Conservation (phyloP, 2,113 vertebrate genomes). For the Lampris megalopsis region DNA sequence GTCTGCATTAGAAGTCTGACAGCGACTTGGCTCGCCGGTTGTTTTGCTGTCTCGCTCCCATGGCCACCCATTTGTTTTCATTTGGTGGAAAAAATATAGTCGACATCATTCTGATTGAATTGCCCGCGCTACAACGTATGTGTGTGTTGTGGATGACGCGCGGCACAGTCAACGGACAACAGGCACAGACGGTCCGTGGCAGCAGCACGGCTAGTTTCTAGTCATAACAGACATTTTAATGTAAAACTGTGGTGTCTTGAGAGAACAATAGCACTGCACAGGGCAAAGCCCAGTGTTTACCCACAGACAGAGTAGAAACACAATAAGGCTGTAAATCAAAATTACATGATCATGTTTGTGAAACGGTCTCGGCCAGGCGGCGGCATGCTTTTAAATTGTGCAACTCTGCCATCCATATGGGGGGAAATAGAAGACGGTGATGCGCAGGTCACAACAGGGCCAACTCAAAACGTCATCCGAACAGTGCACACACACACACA, state of each 20-base stretch:
- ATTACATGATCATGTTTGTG: conserved; percentile 31
- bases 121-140: background rate
- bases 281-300: conserved; percentile 8
- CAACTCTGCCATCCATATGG: conserved; percentile 55
- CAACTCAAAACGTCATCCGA: background rate
- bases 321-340: background rate
- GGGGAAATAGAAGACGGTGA: conserved; percentile 29
- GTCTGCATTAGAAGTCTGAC: conserved; percentile 12
- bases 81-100: conserved; percentile 19
- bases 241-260: background rate
- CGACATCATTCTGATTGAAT: conserved; percentile 5
- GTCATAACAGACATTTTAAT: background rate
- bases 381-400: conserved; percentile 21
- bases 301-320: conserved; percentile 3
- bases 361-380: conserved; percentile 21
- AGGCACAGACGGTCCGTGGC: too few species aligned
- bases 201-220: conserved; percentile 18
- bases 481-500: background rate
- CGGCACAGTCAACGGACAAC: too few species aligned
- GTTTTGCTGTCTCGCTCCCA: background rate
- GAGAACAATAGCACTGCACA: background rate
- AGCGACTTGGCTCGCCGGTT: conserved; percentile 27
- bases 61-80: conserved; percentile 4
- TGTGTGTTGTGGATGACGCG: too few species aligned
- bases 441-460: conserved; percentile 15